Base-by-base conservation (phyloP, 2,797 vertebrate species). In the Anomalospiza imberbis region DNA sequence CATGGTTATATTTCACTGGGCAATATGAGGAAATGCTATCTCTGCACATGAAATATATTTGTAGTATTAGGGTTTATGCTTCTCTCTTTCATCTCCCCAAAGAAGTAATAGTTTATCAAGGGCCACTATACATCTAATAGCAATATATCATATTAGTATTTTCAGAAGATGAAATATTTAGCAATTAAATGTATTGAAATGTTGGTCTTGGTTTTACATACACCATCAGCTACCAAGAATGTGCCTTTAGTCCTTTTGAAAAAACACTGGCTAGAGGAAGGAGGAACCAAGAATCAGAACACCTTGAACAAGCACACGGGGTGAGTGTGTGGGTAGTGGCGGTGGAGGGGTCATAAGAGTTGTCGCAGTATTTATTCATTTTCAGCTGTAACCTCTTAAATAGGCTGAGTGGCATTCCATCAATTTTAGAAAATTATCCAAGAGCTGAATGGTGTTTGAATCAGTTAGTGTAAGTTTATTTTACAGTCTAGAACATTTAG, bases 281-380 rank as follows among this genome's bases (percentile, higher is more conserved):
- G 19, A 72, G 14, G 31, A 85, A 51, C 16, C 36, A 47, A 50
- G 44, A 17, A 42, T 28, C n/a, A 58, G 9, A 58, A 58, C 3
- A 48, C 5, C 8, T 36, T 36, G 19, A 51, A 53, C 17, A 31
- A 81, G 70, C 20, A 71, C 48, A 34, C 6, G 26, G 15, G 4
- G 19, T 14, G 10, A 13, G 40, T 2, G 5, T 9, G 20, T 2
- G 2, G 32, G 61, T 13, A 58, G 44, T 1, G 21, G 17, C 8
- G 32, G 21, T 32, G 32, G 10, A n/a, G 12, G 13, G 16, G 13
- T 32, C 55, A 70, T 6, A 60, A 16, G 36, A 89, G 17, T 40
- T n/a, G 5, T 6, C 12, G 15, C 26, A 47, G 6, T 8, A 54
- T 51, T 44, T 13, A 20, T 34, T 55, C 17, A 44, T 65, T 54